These are phyloP conservation scores for Melieria picta DNA, from an alignment of 2,888 invertebrate genomes.

Conservation along the genomic window DNA sequence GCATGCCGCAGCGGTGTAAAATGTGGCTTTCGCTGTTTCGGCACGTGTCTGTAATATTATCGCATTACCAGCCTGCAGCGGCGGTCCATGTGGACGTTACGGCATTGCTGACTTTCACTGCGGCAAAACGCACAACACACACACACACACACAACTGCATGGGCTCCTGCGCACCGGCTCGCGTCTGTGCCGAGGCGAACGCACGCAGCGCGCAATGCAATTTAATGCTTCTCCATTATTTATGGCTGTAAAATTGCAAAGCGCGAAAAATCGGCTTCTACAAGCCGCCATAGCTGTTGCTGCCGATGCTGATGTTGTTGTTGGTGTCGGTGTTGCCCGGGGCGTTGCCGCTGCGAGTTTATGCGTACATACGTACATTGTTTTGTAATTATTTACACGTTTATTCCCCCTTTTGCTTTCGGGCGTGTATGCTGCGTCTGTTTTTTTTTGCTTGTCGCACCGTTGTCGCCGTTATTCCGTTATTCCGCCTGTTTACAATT, in stretches of 20 bases:
- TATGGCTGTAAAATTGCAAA: slow-evolving; percentile 49
- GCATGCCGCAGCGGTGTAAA: too few species aligned
- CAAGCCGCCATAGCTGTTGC: not conserved
- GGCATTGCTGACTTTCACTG: too few species aligned
- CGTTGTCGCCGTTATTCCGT: not conserved
- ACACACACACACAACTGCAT: not conserved
- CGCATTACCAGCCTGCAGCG: too few species aligned
- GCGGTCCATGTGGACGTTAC: too few species aligned
- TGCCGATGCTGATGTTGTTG: not conserved
- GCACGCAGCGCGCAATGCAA: slow-evolving; percentile 25
- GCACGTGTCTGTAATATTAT: too few species aligned
- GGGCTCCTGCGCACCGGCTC: too few species aligned
- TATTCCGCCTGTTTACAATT: too few species aligned
- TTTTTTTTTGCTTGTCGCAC: not conserved
- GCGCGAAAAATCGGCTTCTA: slow-evolving; percentile 38
- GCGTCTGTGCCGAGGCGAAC: not conserved
- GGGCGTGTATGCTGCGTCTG: not conserved
- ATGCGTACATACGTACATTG: not conserved
- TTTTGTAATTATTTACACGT: slow-evolving; percentile 5
- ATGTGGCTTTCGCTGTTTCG: too few species aligned
- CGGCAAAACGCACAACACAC: not conserved
- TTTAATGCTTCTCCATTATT: slow-evolving; percentile 51
- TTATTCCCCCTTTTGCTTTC: not conserved
- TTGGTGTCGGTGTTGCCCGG: not conserved
- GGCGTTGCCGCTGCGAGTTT: not conserved